Evolutionary conservation across 2,797 vertebrate genomes (phyloP).

Genomic region (Vireo griseus): DNA sequence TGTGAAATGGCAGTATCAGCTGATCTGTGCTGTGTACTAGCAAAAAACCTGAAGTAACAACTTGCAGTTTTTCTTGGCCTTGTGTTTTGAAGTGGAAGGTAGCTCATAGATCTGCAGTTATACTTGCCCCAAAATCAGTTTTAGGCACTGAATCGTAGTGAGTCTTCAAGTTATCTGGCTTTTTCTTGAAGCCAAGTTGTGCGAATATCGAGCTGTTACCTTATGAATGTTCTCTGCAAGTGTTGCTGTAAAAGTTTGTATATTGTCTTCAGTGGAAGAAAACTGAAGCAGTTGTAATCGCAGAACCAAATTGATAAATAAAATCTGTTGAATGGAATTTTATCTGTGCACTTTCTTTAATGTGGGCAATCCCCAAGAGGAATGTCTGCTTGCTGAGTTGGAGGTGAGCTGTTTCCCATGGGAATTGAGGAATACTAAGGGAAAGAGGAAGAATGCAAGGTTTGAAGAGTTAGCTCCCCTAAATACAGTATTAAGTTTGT

Average conservation of each 20-base stretch:
- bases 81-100: constrained; percentile 52
- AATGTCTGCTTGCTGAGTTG: not conserved
- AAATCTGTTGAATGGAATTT: constrained; percentile 68
- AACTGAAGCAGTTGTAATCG: constrained; percentile 68
- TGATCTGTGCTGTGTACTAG: not conserved
- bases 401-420: not conserved
- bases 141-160: constrained; percentile 58
- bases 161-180: constrained; percentile 57
- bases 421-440: not conserved
- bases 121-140: constrained; percentile 7
- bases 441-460: not conserved
- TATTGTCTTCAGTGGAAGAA: constrained; percentile 67
- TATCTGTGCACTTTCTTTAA: not conserved
- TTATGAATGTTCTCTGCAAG: constrained; percentile 68
- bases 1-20: not conserved
- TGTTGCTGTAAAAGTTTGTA: constrained; percentile 72
- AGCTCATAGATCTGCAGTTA: constrained; percentile 28
- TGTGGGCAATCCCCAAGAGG: not conserved
- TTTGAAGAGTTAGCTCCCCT: not conserved
- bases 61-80: constrained; percentile 38
- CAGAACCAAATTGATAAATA: constrained; percentile 76
- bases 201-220: constrained; percentile 45
- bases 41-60: constrained; percentile 11
- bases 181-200: constrained; percentile 36
- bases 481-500: not conserved